Percentiles rank a stretch among this genome's conserved stretches.
phyloP scores from a whole-genome alignment of 2,888 invertebrate genomes.

The Drosophila anomalata region DNA sequence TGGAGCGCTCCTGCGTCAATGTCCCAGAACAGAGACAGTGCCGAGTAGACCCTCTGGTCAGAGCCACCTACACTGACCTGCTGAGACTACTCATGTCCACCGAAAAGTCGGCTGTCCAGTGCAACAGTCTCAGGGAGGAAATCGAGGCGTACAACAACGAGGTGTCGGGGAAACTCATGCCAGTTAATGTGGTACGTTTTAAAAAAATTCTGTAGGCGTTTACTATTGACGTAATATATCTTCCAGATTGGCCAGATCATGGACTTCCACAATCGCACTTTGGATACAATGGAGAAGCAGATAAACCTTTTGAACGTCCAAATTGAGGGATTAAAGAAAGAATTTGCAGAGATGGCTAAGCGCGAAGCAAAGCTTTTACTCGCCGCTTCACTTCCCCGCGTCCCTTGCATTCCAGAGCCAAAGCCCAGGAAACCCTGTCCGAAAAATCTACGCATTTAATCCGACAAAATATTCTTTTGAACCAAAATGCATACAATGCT shows the following conservation, averaged over 20 bases:
- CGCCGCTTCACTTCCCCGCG: constrained; percentile 3
- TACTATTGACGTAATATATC: background rate
- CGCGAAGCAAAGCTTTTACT: background rate
- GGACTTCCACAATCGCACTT: constrained; percentile 31
- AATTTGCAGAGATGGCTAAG: background rate
- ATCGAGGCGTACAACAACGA: constrained; percentile 38
- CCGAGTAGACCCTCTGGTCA: constrained; percentile 4
- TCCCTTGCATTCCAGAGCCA: constrained; percentile 5
- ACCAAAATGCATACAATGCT: constrained; percentile 55
- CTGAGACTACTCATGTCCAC: constrained; percentile 47
- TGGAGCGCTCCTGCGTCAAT: constrained; percentile 18
- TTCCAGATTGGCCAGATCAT: constrained; percentile 48
- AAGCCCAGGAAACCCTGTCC: background rate
- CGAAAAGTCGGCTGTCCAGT: constrained; percentile 38
- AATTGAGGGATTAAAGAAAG: constrained; percentile 11
- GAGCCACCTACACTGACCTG: constrained; percentile 31
- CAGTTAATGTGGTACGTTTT: constrained; percentile 41
- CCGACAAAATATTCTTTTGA: constrained; percentile 4
- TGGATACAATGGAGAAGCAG: constrained; percentile 42
- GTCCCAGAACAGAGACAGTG: background rate
- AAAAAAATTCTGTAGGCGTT: background rate
- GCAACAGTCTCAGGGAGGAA: constrained; percentile 35
- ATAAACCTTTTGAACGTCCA: constrained; percentile 26
- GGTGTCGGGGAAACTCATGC: background rate
- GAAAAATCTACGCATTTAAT: constrained; percentile 15